Evolutionary conservation across 1,140 invertebrate species (phyloP).

Genomic region (Hylyphantes graminicola): DNA sequence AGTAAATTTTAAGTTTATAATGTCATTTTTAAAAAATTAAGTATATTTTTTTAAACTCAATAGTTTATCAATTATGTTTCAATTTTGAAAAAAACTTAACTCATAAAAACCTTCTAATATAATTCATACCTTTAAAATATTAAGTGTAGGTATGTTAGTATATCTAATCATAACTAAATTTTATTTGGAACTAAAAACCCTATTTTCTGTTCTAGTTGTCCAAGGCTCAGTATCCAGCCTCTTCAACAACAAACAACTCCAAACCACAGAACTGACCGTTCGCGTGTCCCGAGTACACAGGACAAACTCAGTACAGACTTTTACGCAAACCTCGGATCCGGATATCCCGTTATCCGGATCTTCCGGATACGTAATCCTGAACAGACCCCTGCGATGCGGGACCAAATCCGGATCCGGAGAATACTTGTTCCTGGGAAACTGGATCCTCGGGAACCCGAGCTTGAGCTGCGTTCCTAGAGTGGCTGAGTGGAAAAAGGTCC

Average conservation of each 20-base stretch:
- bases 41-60: no score
- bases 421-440: slow-evolving; percentile 82
- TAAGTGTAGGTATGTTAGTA: no score
- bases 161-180: no score
- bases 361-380: slow-evolving; percentile 64
- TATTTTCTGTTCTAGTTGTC: slow-evolving; percentile 69
- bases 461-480: slow-evolving; percentile 79
- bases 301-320: slow-evolving; percentile 17
- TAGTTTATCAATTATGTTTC: no score
- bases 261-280: slow-evolving; percentile 76
- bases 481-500: slow-evolving; percentile 76
- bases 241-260: slow-evolving; percentile 74
- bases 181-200: neutral
- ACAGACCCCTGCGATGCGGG: slow-evolving; percentile 76
- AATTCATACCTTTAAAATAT: no score
- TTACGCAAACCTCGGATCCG: neutral
- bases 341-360: neutral
- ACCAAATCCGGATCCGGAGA: slow-evolving; percentile 78
- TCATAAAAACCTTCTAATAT: no score
- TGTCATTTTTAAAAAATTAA: no score
- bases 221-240: slow-evolving; percentile 77
- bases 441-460: slow-evolving; percentile 77
- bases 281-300: slow-evolving; percentile 64
- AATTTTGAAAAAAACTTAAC: no score
- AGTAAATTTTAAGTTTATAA: no score